Conservation (phyloP, 2,797 vertebrate genomes). For the Scarus forsteni region DNA sequence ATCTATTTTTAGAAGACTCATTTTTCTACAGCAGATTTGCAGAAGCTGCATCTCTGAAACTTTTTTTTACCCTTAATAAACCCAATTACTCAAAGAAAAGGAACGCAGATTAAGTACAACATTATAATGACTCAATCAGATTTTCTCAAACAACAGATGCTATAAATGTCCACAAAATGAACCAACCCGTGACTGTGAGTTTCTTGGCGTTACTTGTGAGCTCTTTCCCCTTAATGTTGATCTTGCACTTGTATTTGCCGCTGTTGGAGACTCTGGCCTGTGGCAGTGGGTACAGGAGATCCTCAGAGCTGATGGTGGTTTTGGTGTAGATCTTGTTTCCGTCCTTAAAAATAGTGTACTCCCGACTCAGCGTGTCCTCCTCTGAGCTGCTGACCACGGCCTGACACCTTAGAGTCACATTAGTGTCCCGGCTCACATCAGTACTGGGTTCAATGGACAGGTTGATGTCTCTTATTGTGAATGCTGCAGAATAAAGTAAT, state of each 20-base stretch:
- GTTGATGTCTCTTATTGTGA: slow-evolving; percentile 45
- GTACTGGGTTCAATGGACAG: slow-evolving; percentile 68
- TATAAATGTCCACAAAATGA: neutral
- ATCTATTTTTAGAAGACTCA: no score
- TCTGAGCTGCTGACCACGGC: slow-evolving; percentile 33
- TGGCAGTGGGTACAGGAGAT: slow-evolving; percentile 51
- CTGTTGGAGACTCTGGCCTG: slow-evolving; percentile 63
- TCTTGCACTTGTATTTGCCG: slow-evolving; percentile 74
- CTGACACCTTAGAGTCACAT: slow-evolving; percentile 72
- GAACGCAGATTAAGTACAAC: no score
- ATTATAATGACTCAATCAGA: no score
- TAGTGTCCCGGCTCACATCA: slow-evolving; percentile 62
- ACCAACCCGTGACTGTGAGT: slow-evolving; percentile 78
- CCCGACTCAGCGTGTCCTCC: neutral
- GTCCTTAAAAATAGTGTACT: slow-evolving; percentile 75
- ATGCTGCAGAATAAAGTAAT: slow-evolving; percentile 29
- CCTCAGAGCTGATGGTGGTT: slow-evolving; percentile 37
- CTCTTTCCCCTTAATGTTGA: slow-evolving; percentile 17
- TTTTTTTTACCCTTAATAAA: no score
- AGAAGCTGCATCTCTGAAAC: no score
- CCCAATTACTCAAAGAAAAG: no score
- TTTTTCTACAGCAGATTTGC: no score
- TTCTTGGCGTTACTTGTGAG: neutral
- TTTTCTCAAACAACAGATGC: neutral
- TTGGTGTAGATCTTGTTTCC: slow-evolving; percentile 26